Conservation (phyloP, 1,140 invertebrate species). For the Drosophila prosaltans region DNA sequence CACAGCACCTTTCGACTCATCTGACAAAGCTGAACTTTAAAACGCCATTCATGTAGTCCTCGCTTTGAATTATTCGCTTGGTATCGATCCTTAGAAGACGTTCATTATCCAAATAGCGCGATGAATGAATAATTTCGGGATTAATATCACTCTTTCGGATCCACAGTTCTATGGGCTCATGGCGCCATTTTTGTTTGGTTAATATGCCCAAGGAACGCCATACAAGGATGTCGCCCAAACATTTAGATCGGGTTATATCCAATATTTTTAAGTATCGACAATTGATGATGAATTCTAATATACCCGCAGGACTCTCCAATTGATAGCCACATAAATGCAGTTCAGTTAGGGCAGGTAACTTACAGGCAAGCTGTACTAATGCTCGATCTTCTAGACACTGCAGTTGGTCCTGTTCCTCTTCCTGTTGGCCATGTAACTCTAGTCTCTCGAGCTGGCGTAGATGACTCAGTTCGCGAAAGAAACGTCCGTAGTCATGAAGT, state of each 20-base stretch:
- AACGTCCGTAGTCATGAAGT: constrained; percentile 62
- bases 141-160: constrained; percentile 62
- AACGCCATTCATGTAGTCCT: constrained; percentile 56
- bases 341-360: constrained; percentile 52
- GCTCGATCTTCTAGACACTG: constrained; percentile 62
- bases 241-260: constrained; percentile 45
- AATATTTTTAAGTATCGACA: constrained; percentile 59
- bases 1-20: constrained; percentile 28
- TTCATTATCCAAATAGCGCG: constrained; percentile 47
- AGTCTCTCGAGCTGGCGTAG: constrained; percentile 47
- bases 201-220: constrained; percentile 53
- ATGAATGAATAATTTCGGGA: constrained; percentile 40
- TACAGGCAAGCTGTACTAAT: constrained; percentile 38
- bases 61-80: constrained; percentile 34
- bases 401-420: constrained; percentile 36
- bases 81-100: constrained; percentile 55
- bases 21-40: constrained; percentile 67
- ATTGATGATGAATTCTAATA: constrained; percentile 56
- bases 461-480: constrained; percentile 62
- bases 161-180: constrained; percentile 59
- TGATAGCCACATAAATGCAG: constrained; percentile 68
- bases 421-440: constrained; percentile 45
- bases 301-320: constrained; percentile 55
- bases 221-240: constrained; percentile 57
- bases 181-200: constrained; percentile 65